Conservation (phyloP, 2,888 invertebrate genomes). For the Habroteleia sp. region DNA sequence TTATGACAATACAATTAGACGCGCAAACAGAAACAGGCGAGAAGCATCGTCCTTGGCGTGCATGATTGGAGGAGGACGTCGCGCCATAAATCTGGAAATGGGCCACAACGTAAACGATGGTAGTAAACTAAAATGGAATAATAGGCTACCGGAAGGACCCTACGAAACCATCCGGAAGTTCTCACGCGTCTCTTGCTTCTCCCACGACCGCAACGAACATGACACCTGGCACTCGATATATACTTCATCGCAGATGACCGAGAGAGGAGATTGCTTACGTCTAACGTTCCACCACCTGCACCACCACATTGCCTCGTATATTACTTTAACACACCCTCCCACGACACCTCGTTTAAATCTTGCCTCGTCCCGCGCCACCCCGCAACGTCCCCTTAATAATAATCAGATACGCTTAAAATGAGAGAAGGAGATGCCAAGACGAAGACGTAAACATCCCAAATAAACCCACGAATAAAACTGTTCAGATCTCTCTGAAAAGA, state of each 20-base stretch:
- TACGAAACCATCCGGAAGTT: conserved; percentile 80
- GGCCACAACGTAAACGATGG: conserved; percentile 68
- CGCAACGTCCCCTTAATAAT: conserved; percentile 25
- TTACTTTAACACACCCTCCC: conserved; percentile 52
- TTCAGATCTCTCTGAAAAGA: conserved; percentile 22
- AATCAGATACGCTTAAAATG: conserved; percentile 28
- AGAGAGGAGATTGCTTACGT: conserved; percentile 67
- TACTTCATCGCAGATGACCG: conserved; percentile 69
- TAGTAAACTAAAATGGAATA: conserved; percentile 78
- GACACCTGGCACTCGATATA: conserved; percentile 79
- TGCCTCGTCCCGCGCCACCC: conserved; percentile 8
- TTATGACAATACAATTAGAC: no score
- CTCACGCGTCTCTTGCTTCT: conserved; percentile 81
- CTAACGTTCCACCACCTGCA: conserved; percentile 67
- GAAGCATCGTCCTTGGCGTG: no score
- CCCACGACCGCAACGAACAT: conserved; percentile 79
- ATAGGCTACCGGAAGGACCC: conserved; percentile 79
- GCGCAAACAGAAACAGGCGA: no score
- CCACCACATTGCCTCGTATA: conserved; percentile 49
- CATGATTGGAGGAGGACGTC: no score
- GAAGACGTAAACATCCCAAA: conserved; percentile 6
- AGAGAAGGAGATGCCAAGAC: background rate
- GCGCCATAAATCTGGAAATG: conserved; percentile 47
- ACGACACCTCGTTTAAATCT: conserved; percentile 55
- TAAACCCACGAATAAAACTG: conserved; percentile 39